Percentiles rank a stretch among this genome's conserved stretches.
These are phyloP conservation scores for Sinelater perroti DNA, from an alignment of 2,888 invertebrate genomes.

Conservation along the genomic window DNA sequence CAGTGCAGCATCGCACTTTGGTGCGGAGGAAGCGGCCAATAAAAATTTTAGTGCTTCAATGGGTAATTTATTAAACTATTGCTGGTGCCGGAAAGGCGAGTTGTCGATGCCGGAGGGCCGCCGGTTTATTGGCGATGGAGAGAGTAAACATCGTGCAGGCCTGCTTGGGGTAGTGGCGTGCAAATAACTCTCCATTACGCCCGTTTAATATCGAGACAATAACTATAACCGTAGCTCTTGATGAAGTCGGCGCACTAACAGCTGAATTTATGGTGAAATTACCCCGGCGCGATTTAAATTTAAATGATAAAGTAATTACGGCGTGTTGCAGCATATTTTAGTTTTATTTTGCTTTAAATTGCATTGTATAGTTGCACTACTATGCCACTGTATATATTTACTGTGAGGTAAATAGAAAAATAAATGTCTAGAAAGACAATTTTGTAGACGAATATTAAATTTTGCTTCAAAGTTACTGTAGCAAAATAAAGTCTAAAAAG, in stretches of 20 bases:
- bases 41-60: background rate
- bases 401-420: too few relatives aligned
- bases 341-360: too few relatives aligned
- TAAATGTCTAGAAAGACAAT: too few relatives aligned
- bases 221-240: constrained; percentile 19
- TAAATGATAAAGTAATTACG: background rate
- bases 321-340: too few relatives aligned
- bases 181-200: constrained; percentile 11
- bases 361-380: too few relatives aligned
- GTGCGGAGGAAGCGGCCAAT: too few relatives aligned
- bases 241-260: constrained; percentile 8
- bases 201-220: constrained; percentile 17
- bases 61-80: background rate
- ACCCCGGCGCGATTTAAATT: constrained; percentile 3
- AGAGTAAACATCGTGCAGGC: constrained; percentile 6
- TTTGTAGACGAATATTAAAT: too few relatives aligned
- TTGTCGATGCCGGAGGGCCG: background rate
- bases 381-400: too few relatives aligned
- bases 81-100: background rate
- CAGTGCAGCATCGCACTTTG: background rate
- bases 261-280: constrained; percentile 12
- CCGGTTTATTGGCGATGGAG: background rate
- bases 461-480: too few relatives aligned
- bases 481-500: too few relatives aligned
- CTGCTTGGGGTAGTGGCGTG: constrained; percentile 8